Conservation (phyloP, 2,113 vertebrate genomes). For the Chrysemys picta region DNA sequence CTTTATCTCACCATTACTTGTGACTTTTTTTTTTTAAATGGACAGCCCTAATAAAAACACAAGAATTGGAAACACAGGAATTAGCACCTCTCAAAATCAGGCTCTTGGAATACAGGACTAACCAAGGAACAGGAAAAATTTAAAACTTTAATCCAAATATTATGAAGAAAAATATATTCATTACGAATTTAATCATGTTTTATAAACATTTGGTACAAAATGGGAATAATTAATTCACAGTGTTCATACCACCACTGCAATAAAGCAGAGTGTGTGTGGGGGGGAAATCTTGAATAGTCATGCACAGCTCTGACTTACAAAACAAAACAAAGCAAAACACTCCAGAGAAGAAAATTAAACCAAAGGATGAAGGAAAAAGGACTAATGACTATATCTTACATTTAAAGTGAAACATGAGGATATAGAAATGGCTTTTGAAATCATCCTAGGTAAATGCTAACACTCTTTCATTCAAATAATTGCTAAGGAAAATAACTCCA, state of each 20-base stretch:
- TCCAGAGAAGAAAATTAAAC: background rate
- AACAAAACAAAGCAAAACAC: background rate
- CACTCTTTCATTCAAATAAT: background rate
- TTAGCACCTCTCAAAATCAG: background rate
- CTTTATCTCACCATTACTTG: too few relatives aligned
- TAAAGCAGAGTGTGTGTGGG: background rate
- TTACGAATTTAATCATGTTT: background rate
- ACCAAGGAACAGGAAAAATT: background rate
- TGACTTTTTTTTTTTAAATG: too few relatives aligned
- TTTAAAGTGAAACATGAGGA: background rate
- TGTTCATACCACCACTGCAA: background rate
- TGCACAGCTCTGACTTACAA: background rate
- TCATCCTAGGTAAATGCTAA: background rate
- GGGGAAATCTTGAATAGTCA: background rate
- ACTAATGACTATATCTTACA: background rate
- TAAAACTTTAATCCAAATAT: background rate
- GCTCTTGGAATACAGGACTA: rapidly evolving
- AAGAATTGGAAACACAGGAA: background rate
- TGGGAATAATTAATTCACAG: background rate
- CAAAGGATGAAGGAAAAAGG: background rate
- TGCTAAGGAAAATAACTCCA: background rate
- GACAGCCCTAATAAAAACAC: background rate
- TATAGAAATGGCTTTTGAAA: background rate
- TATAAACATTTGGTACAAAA: background rate
- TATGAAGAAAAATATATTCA: background rate